Evolutionary conservation across 2,797 vertebrate genomes (phyloP).

Genomic region (Hypotaenidia philippensis): DNA sequence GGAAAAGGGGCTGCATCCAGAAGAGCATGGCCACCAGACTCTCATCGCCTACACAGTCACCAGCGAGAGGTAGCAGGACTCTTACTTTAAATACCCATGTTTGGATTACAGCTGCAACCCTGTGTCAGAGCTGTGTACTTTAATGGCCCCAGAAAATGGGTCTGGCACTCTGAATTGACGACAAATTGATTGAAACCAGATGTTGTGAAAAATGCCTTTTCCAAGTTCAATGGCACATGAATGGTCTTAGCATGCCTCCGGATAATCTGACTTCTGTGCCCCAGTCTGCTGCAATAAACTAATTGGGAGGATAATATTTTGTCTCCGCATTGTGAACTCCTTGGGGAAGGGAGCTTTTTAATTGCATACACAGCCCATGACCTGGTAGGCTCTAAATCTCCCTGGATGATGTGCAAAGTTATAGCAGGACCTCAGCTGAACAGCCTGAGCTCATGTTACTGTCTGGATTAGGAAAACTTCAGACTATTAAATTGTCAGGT

Average conservation of each 20-base stretch:
- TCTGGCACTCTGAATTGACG: not conserved
- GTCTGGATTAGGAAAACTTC: slow-evolving; percentile 58
- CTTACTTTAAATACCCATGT: not conserved
- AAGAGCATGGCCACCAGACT: not conserved
- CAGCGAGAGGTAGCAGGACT: not conserved
- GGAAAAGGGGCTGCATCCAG: not conserved
- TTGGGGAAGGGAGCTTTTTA: slow-evolving; percentile 33
- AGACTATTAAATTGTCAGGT: not conserved
- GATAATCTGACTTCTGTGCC: slow-evolving; percentile 56
- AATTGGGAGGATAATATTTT: slow-evolving; percentile 55
- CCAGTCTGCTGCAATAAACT: slow-evolving; percentile 57
- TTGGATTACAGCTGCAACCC: slow-evolving; percentile 20
- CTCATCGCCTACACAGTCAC: not conserved
- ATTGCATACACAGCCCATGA: slow-evolving; percentile 29
- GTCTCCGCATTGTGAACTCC: not conserved
- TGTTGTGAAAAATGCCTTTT: slow-evolving; percentile 29
- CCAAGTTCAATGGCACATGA: slow-evolving; percentile 67
- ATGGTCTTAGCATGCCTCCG: not conserved
- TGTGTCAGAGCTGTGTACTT: not conserved
- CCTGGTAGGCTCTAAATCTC: slow-evolving; percentile 62
- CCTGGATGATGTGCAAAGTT: slow-evolving; percentile 23
- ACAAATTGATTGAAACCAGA: slow-evolving; percentile 65
- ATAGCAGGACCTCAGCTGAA: slow-evolving; percentile 16
- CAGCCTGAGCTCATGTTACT: slow-evolving; percentile 55
- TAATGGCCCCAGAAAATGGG: slow-evolving; percentile 34